Evolutionary conservation across 1,140 invertebrate genomes (phyloP), one percentile per base, ranked within the genome.

Genomic region (Dendrolimus punctatus): DNA sequence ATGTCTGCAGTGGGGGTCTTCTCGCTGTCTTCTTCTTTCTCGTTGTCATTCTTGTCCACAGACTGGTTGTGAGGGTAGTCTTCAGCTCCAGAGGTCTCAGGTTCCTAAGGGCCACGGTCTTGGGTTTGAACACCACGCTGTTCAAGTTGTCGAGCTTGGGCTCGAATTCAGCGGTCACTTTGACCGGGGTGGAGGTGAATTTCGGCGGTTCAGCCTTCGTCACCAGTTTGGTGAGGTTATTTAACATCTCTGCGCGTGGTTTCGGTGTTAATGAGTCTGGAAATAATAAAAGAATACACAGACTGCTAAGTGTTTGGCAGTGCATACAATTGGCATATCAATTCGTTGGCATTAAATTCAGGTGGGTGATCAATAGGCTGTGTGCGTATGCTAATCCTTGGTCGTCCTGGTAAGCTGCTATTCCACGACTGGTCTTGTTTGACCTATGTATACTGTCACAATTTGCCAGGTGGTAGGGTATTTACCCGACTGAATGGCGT

Each of bases 21-120:
- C 39, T 80, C 81, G 39, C 65, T 74, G 40, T 79, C 82, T 4
- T 75, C 68, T 8, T 75, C 68, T 48, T 68, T 78, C 51, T 82
- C 76, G 51, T 86, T 85, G 39, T 87, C 80, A 42, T 84, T 77
- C 38, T 64, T 74, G 47, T 85, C 79, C 53, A 85, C 38, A 55
- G 70, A 23, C 80, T 79, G 61, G 65, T 76, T 58, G 85, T 86
- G 56, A 87, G 68, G 68, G 85, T 87, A 0, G 68, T 73, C 62
- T 86, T 88, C 43, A 88, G 64, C 49, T 88, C 83, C 53, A 88
- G 57, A 4, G 86, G 86, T 53, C 87, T 87, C 36, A 87, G 72
- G 58, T 85, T 86, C 54, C 71, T 71, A 66, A 78, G 80, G 4
- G 76, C 71, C 8, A 82, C 51, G 47, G 76, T 76, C 56, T 72